Evolutionary conservation across 1,140 invertebrate species (phyloP).

Genomic region (Drosophila rhopaloa): DNA sequence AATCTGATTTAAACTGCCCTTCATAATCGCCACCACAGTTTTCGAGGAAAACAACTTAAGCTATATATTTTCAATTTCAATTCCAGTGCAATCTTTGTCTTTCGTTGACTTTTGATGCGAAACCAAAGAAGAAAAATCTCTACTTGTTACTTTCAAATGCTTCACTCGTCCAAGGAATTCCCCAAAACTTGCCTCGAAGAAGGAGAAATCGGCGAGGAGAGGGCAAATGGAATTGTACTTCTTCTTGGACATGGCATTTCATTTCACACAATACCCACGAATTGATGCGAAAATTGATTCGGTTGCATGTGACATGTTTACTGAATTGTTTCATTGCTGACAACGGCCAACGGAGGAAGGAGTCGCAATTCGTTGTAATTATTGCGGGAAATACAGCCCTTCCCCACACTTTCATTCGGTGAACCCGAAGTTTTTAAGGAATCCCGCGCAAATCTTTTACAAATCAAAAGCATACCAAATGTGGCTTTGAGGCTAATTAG

Average conservation of each 20-base stretch:
- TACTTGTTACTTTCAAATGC: constrained; percentile 68
- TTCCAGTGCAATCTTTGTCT: constrained; percentile 43
- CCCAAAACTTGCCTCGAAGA: constrained; percentile 9
- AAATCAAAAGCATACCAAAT: constrained; percentile 81
- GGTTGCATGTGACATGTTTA: constrained; percentile 81
- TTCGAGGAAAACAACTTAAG: constrained; percentile 4
- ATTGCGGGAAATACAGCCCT: constrained; percentile 42
- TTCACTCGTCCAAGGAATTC: constrained; percentile 41
- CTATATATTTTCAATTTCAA: constrained; percentile 47
- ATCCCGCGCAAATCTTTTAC: constrained; percentile 73
- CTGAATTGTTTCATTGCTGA: constrained; percentile 67
- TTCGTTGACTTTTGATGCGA: constrained; percentile 64
- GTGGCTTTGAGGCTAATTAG: constrained; percentile 81
- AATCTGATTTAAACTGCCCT: neutral
- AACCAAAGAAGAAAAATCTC: constrained; percentile 23
- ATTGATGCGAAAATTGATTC: constrained; percentile 82
- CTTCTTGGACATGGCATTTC: constrained; percentile 55
- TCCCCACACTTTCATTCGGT: neutral
- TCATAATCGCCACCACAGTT: neutral
- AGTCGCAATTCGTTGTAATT: constrained; percentile 51
- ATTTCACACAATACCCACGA: constrained; percentile 69
- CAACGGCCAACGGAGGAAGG: constrained; percentile 10
- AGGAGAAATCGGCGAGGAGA: constrained; percentile 1
- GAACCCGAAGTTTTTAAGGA: constrained; percentile 31
- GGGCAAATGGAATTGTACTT: constrained; percentile 11